Evolutionary conservation across 2,797 vertebrate genomes (phyloP).

Genomic region (Sebastes diaconus): DNA sequence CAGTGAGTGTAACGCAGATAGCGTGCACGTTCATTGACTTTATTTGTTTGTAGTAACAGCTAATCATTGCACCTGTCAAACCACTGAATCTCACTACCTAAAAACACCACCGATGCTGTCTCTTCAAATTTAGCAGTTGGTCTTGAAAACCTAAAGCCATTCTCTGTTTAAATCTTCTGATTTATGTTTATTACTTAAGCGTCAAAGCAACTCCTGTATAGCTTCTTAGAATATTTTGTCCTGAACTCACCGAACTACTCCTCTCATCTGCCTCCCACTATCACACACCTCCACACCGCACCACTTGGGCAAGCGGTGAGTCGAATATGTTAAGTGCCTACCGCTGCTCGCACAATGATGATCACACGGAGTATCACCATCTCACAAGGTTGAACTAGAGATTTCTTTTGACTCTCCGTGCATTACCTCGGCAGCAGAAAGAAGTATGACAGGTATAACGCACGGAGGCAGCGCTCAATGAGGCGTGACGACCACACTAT

Average conservation of each 20-base stretch:
- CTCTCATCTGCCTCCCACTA: conserved; percentile 49
- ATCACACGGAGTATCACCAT: conserved; percentile 42
- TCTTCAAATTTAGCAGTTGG: no score
- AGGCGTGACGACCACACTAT: conserved; percentile 24
- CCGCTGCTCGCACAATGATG: conserved; percentile 21
- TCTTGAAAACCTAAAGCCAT: no score
- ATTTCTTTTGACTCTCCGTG: neutral
- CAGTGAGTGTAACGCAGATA: no score
- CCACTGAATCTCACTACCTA: no score
- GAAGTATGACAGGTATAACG: conserved; percentile 28
- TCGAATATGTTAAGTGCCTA: conserved; percentile 49
- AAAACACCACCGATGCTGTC: no score
- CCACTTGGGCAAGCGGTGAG: conserved; percentile 33
- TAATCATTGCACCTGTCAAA: no score
- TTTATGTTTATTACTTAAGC: no score
- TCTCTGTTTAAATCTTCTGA: no score
- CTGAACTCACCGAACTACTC: conserved; percentile 11
- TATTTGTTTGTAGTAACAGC: no score
- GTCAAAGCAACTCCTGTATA: conserved; percentile 4
- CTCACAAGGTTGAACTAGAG: conserved; percentile 7
- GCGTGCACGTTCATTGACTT: no score
- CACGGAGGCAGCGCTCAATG: conserved; percentile 41
- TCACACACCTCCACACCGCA: conserved; percentile 48
- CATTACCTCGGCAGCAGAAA: neutral
- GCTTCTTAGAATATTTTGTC: neutral